Percentiles rank a stretch among this genome's conserved stretches.
phyloP scores from a whole-genome alignment of 2,797 vertebrate genomes.

The Limnodromus scolopaceus region DNA sequence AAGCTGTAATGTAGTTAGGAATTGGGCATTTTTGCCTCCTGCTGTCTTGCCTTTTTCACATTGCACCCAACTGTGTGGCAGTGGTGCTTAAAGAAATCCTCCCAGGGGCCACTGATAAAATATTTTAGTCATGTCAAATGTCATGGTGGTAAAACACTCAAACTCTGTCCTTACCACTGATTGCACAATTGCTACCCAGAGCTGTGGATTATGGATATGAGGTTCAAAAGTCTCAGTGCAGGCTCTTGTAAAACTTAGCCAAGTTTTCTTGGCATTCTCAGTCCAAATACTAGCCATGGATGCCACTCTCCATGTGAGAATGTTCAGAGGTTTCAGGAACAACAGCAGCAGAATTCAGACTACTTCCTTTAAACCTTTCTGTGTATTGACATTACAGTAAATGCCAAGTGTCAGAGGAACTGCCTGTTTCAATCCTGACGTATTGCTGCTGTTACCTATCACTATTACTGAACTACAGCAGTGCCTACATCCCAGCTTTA shows the following conservation, averaged over 20 bases:
- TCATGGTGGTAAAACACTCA: background rate
- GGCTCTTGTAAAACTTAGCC: background rate
- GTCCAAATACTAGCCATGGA: background rate
- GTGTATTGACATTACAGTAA: background rate
- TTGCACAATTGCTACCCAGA: background rate
- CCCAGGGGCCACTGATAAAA: background rate
- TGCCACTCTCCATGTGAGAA: background rate
- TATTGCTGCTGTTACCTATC: background rate
- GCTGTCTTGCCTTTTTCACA: background rate
- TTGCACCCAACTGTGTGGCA: background rate
- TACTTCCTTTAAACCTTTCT: background rate
- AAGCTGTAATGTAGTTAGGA: background rate
- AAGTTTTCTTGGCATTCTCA: background rate
- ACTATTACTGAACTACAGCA: background rate
- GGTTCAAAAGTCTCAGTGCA: background rate
- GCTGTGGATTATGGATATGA: background rate
- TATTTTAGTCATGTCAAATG: background rate
- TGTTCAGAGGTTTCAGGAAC: background rate
- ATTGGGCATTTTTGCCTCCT: background rate
- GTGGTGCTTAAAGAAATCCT: background rate
- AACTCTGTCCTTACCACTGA: background rate
- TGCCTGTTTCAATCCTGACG: background rate
- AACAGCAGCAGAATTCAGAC: slow-evolving; percentile 1
- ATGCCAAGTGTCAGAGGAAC: background rate
- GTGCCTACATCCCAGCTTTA: background rate